These are phyloP conservation scores for Diplazon laetatorius DNA, from an alignment of 2,888 invertebrate genomes.

Conservation along the genomic window DNA sequence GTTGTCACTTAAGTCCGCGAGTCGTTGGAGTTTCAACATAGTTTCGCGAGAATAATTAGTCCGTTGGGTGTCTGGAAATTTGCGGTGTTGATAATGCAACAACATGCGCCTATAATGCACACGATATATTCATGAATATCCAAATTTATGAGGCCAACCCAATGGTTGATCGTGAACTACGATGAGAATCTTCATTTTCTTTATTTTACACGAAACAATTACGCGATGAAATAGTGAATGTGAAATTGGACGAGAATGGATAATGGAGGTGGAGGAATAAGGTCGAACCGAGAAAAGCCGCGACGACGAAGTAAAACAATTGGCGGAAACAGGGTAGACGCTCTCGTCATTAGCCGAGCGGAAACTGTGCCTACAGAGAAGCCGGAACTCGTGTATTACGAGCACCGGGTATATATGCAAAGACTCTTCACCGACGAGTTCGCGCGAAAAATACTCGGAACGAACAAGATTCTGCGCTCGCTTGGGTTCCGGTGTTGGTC, in stretches of 20 bases:
- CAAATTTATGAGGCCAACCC: neutral
- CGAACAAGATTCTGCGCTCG: constrained; percentile 35
- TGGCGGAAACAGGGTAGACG: constrained; percentile 73
- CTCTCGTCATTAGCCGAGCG: constrained; percentile 77
- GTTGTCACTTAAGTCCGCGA: constrained; percentile 41
- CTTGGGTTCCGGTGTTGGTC: constrained; percentile 33
- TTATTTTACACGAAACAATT: neutral
- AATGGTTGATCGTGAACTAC: neutral
- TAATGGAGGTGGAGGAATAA: neutral
- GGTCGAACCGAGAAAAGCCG: constrained; percentile 12
- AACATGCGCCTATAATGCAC: neutral
- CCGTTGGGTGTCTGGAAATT: constrained; percentile 44
- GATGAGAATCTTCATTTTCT: constrained; percentile 4
- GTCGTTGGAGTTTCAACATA: constrained; percentile 24
- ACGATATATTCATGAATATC: no score
- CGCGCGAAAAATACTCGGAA: constrained; percentile 30
- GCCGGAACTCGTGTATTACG: constrained; percentile 72
- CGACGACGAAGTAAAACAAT: constrained; percentile 55
- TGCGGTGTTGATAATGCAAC: constrained; percentile 19
- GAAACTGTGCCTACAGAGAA: constrained; percentile 74
- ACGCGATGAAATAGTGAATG: neutral
- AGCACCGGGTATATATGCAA: constrained; percentile 28
- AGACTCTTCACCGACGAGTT: constrained; percentile 30
- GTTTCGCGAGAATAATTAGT: constrained; percentile 49
- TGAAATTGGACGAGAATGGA: constrained; percentile 5